These are phyloP conservation scores for Cephonodes hylas DNA, from an alignment of 2,888 invertebrate genomes.

Conservation along the genomic window DNA sequence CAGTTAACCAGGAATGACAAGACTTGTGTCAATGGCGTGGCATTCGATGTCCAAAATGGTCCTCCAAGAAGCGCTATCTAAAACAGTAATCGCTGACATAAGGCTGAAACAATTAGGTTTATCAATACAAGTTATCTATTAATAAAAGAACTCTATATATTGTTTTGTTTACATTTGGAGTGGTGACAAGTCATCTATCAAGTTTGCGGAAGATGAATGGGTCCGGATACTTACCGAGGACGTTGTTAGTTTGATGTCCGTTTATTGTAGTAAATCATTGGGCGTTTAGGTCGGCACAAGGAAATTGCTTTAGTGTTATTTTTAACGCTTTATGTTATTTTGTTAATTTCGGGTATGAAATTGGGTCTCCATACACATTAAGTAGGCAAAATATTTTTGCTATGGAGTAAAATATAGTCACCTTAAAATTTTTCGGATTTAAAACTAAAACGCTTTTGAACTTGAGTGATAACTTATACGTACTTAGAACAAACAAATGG, in stretches of 20 bases:
- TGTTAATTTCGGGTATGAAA: too few species aligned
- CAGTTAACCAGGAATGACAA: conserved; percentile 19
- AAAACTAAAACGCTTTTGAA: too few species aligned
- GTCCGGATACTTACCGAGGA: conserved; percentile 35
- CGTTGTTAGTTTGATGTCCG: conserved; percentile 48
- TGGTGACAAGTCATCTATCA: conserved; percentile 73
- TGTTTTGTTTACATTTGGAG: conserved; percentile 79
- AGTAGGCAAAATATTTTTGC: too few species aligned
- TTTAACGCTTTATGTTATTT: neutral
- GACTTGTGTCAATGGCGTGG: conserved; percentile 44
- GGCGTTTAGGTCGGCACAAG: neutral
- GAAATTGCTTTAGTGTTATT: neutral
- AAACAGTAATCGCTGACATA: conserved; percentile 56
- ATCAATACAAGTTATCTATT: conserved; percentile 64
- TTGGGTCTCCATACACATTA: too few species aligned
- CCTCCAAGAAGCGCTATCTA: conserved; percentile 38
- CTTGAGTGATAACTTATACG: too few species aligned
- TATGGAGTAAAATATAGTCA: too few species aligned
- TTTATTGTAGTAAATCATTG: conserved; percentile 31
- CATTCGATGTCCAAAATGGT: conserved; percentile 43
- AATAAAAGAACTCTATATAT: conserved; percentile 65
- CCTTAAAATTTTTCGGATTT: too few species aligned
- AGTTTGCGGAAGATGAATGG: conserved; percentile 65
- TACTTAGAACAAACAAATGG: too few species aligned
- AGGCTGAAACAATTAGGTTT: conserved; percentile 71